Percentiles rank a stretch among this genome's conserved stretches.
These are phyloP conservation scores for Ceratotherium simum DNA, from an alignment of 2,113 vertebrate species.

Conservation along the genomic window DNA sequence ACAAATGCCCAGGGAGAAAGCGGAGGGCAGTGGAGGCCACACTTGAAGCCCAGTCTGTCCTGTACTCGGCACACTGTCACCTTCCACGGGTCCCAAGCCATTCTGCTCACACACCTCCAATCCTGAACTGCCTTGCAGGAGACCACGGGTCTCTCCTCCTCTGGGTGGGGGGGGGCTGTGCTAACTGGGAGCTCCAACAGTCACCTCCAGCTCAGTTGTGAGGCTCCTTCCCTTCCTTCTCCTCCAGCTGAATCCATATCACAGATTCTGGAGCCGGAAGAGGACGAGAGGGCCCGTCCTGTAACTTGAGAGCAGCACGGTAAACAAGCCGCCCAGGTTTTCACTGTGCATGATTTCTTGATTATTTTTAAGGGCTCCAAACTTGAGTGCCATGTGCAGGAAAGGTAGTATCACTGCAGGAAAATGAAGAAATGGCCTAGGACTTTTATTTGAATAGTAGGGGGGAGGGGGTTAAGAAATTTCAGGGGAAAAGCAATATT, in stretches of 20 bases:
- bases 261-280: neutral
- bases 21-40: accelerated
- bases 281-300: neutral
- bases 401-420: neutral
- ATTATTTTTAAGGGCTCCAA: neutral
- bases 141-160: neutral
- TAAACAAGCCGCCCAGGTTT: neutral
- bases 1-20: neutral
- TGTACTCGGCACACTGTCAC: neutral
- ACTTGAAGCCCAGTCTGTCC: neutral
- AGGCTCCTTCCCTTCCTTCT: neutral
- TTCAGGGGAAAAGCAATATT: neutral
- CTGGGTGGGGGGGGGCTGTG: accelerated
- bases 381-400: neutral
- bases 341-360: neutral
- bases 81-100: neutral
- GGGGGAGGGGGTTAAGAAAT: neutral
- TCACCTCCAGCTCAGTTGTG: neutral
- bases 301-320: neutral
- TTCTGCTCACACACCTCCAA: accelerated
- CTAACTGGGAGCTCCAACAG: neutral
- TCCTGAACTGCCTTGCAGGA: neutral
- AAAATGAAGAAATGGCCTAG: neutral
- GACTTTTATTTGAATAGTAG: neutral
- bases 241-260: neutral